Percentiles rank a stretch among this genome's conserved stretches.
These are phyloP conservation scores for Chrysodeixis includens DNA, from an alignment of 2,888 invertebrate species.

Conservation along the genomic window DNA sequence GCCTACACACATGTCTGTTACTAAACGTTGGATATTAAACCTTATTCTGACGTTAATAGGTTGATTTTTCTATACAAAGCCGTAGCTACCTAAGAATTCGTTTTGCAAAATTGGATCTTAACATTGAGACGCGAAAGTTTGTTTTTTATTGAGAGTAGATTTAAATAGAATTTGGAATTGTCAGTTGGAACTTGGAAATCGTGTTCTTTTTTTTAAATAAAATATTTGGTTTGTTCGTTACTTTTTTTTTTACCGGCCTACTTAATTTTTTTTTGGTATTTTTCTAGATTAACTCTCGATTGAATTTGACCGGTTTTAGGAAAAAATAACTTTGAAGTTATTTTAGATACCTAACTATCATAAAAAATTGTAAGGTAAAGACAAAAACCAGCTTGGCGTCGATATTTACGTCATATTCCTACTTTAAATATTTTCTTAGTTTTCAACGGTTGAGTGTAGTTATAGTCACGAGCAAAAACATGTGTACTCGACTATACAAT, in stretches of 20 bases:
- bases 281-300: not conserved
- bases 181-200: slow-evolving; percentile 2
- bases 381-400: no score
- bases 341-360: no score
- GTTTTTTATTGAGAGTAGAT: not conserved
- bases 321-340: not conserved
- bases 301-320: not conserved
- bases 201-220: not conserved
- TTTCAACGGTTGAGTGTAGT: no score
- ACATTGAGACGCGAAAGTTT: not conserved
- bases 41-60: rapidly evolving
- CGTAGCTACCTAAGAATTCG: not conserved
- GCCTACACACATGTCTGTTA: slow-evolving; percentile 53
- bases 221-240: not conserved
- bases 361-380: no score
- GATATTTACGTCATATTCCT: no score
- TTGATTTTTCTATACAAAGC: not conserved
- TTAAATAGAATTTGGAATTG: not conserved
- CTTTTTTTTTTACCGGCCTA: not conserved
- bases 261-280: not conserved
- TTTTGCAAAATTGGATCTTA: slow-evolving; percentile 33
- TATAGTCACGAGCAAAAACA: no score
- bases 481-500: no score
- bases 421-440: no score
- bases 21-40: slow-evolving; percentile 5